These are phyloP conservation scores for Girardia tigrina DNA, from an alignment of 2,888 invertebrate genomes.

Conservation along the genomic window DNA sequence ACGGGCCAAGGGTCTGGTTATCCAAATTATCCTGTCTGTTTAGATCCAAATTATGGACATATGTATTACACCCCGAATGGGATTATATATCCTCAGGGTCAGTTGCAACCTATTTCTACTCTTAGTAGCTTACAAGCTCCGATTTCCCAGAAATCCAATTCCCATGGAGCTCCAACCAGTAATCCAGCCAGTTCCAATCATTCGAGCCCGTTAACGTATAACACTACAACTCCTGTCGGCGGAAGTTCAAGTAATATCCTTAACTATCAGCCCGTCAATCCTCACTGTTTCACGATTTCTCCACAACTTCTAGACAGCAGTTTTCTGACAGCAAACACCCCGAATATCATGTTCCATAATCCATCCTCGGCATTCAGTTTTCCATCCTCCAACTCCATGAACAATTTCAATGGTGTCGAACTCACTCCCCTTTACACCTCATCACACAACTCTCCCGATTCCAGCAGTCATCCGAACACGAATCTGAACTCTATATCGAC, in stretches of 20 bases:
- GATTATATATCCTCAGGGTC: background rate
- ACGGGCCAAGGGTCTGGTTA: background rate
- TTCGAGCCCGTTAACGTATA: constrained; percentile 9
- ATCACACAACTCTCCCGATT: background rate
- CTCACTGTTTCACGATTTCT: constrained; percentile 7
- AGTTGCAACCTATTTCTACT: background rate
- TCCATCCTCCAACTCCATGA: background rate
- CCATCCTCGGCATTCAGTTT: background rate
- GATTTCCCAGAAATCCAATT: constrained; percentile 1
- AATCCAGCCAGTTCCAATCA: background rate
- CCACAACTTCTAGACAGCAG: background rate
- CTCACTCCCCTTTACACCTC: background rate
- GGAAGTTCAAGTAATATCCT: background rate
- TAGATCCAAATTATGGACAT: constrained; percentile 18
- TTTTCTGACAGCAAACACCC: background rate
- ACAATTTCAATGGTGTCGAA: background rate
- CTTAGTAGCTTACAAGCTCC: background rate
- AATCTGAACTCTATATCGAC: background rate
- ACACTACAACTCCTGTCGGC: background rate
- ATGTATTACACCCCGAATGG: constrained; percentile 2
- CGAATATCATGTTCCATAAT: background rate
- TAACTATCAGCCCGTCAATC: background rate
- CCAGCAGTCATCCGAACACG: background rate
- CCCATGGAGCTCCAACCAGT: background rate
- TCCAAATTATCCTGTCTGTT: background rate